These are phyloP conservation scores for Drosophila elegans DNA, from an alignment of 1,140 invertebrate genomes.

Conservation along the genomic window DNA sequence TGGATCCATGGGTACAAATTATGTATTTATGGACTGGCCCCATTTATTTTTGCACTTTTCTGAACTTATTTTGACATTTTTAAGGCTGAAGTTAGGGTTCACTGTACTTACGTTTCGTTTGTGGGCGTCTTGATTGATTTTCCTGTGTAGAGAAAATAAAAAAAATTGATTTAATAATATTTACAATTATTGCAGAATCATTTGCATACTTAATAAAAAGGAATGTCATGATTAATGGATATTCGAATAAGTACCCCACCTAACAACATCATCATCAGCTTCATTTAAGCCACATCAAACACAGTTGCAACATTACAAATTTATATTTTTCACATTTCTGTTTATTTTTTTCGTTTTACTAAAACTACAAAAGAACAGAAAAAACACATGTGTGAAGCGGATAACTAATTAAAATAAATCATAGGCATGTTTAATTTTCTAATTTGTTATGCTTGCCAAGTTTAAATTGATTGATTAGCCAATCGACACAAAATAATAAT, in stretches of 20 bases:
- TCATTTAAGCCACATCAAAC: slow-evolving; percentile 20
- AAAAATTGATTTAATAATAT: slow-evolving; percentile 10
- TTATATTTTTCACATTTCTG: slow-evolving; percentile 27
- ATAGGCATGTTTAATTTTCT: slow-evolving; percentile 50
- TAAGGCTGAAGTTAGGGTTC: slow-evolving; percentile 2
- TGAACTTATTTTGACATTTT: slow-evolving; percentile 63
- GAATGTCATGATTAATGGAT: slow-evolving; percentile 26
- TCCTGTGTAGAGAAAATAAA: slow-evolving; percentile 48
- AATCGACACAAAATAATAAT: slow-evolving; percentile 36
- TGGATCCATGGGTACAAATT: slow-evolving; percentile 31
- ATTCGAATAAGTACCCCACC: slow-evolving; percentile 1
- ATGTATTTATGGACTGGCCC: slow-evolving; percentile 47
- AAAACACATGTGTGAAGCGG: slow-evolving; percentile 23
- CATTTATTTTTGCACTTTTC: slow-evolving; percentile 43
- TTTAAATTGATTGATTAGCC: slow-evolving; percentile 35
- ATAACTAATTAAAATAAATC: slow-evolving; percentile 41
- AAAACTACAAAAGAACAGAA: slow-evolving; percentile 52
- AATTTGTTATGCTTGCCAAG: slow-evolving; percentile 49
- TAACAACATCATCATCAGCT: slow-evolving; percentile 31
- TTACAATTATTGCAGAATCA: neutral
- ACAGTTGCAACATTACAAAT: slow-evolving; percentile 26
- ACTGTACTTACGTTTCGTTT: slow-evolving; percentile 83
- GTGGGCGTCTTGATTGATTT: slow-evolving; percentile 83
- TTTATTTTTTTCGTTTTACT: slow-evolving; percentile 47
- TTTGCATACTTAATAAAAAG: slow-evolving; percentile 8